Conservation (phyloP, 2,888 invertebrate species). For the Drosophila borealis region DNA sequence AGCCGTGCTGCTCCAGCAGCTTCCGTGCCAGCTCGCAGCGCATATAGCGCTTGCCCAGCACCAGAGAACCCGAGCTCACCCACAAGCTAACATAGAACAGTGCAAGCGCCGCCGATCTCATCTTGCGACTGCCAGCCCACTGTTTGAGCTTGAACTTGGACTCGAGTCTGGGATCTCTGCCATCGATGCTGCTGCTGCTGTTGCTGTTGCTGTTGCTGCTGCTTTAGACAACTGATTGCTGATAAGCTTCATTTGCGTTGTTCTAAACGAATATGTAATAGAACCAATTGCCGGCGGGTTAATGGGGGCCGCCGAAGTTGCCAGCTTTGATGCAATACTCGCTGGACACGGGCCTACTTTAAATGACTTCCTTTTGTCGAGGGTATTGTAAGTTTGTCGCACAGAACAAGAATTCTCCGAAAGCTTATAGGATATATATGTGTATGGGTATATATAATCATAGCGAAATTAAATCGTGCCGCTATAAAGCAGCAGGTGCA, state of each 20-base stretch:
- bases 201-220: background rate
- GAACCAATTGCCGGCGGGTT: slow-evolving; percentile 3
- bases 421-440: too few relatives aligned
- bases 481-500: too few relatives aligned
- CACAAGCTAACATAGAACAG: slow-evolving; percentile 38
- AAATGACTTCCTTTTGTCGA: background rate
- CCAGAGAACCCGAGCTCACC: slow-evolving; percentile 22
- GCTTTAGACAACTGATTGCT: slow-evolving; percentile 14
- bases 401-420: too few relatives aligned
- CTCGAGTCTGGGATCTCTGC: slow-evolving; percentile 17
- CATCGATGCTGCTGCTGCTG: background rate
- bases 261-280: slow-evolving; percentile 6
- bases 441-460: too few relatives aligned
- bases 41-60: slow-evolving; percentile 63
- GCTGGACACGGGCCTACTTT: background rate
- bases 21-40: slow-evolving; percentile 81
- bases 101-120: slow-evolving; percentile 50
- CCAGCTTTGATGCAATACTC: background rate
- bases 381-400: too few relatives aligned
- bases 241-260: slow-evolving; percentile 52
- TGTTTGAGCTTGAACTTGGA: slow-evolving; percentile 27
- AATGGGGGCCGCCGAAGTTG: slow-evolving; percentile 1
- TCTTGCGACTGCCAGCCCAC: slow-evolving; percentile 52
- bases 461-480: too few relatives aligned
- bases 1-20: slow-evolving; percentile 72